A percentile compares a stretch with the other conserved stretches of the same genome.
Evolutionary conservation across 2,888 invertebrate species (phyloP).

Genomic region (Xestobium rufovillosum): DNA sequence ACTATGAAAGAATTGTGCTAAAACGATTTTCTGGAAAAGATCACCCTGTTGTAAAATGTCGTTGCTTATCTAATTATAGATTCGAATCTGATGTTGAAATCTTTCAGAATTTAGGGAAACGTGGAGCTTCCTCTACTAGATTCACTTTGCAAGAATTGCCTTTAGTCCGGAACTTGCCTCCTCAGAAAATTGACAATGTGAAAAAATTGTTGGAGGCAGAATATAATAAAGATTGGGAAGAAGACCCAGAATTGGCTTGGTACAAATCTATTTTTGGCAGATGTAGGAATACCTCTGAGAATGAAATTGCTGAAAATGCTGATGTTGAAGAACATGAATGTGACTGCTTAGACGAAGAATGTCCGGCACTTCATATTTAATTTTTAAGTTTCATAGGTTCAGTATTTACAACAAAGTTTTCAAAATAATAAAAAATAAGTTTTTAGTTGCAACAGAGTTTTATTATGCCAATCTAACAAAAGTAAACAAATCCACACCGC

Average conservation of each 20-base stretch:
- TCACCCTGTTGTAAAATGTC: not conserved
- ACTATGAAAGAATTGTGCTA: slow-evolving; percentile 1
- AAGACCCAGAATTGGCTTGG: slow-evolving; percentile 3
- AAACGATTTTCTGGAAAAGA: not conserved
- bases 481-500: too few relatives aligned
- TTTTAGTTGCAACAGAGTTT: too few relatives aligned
- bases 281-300: not conserved
- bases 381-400: too few relatives aligned
- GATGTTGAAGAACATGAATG: not conserved
- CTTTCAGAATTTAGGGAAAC: not conserved
- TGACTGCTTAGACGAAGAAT: slow-evolving; percentile 2
- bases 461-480: too few relatives aligned
- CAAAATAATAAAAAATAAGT: too few relatives aligned
- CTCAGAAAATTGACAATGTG: not conserved
- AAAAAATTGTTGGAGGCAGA: slow-evolving; percentile 1
- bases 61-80: not conserved
- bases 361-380: slow-evolving; percentile 1
- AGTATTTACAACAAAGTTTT: too few relatives aligned
- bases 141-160: not conserved
- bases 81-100: not conserved
- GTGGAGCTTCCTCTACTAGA: not conserved
- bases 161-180: not conserved
- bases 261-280: not conserved
- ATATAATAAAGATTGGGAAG: slow-evolving; percentile 1
- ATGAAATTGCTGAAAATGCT: not conserved